A percentile compares a stretch with the other conserved stretches of the same genome.
Conservation (phyloP, 2,113 vertebrate genomes). For the Sinocyclocheilus rhinocerous region DNA sequence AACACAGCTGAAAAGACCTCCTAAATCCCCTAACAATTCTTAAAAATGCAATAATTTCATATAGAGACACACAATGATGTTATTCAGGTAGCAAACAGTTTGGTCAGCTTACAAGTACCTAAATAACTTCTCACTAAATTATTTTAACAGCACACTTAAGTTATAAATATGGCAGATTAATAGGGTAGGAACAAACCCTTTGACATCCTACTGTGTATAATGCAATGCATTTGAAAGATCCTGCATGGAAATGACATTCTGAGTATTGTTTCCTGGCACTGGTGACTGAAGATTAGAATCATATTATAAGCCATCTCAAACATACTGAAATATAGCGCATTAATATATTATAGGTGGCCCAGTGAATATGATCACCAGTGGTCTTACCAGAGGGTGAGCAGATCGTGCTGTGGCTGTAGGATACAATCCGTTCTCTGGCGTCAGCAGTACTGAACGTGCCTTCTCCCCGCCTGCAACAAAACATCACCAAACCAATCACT, state of each 20-base stretch:
- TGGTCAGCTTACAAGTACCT: not conserved
- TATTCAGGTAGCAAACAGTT: not conserved
- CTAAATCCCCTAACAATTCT: not conserved
- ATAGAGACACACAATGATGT: not conserved
- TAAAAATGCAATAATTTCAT: not conserved
- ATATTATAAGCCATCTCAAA: not conserved
- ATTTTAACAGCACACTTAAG: not conserved
- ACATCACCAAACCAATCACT: constrained; percentile 20
- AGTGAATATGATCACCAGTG: not conserved
- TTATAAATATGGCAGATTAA: constrained; percentile 23
- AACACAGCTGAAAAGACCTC: too few relatives aligned
- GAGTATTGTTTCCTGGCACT: not conserved
- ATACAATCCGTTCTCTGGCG: constrained; percentile 43
- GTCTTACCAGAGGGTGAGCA: constrained; percentile 47
- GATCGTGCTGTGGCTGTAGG: not conserved
- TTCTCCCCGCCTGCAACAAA: constrained; percentile 53
- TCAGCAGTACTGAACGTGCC: constrained; percentile 51
- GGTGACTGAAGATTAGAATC: not conserved
- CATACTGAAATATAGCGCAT: not conserved
- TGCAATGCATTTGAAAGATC: not conserved
- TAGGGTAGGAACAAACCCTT: constrained; percentile 18
- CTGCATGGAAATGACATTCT: not conserved
- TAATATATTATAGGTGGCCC: constrained; percentile 5
- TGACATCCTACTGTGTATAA: not conserved
- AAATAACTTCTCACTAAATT: constrained; percentile 18